Evolutionary conservation across 2,888 invertebrate genomes (phyloP), one percentile per base, ranked within the genome.

Genomic region (Drosophila anomalata): DNA sequence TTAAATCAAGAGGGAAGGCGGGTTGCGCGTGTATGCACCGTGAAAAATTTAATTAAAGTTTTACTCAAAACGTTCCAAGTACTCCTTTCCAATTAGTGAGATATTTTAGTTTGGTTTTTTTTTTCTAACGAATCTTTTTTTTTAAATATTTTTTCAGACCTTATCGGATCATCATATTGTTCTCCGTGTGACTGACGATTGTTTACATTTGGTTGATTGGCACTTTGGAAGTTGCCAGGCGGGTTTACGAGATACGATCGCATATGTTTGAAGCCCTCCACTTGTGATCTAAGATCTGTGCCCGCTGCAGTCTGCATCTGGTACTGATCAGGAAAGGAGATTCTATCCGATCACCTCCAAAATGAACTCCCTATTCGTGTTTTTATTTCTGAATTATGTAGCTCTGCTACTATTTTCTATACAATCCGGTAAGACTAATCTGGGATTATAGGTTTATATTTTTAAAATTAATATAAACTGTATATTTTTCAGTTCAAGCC

Each of bases 141-240:
- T 6, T 5, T 4, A n/a, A n/a, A n/a, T 3, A 36, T n/a, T 36
- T 36, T n/a, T 36, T 3, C 17, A 17, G 20, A 22, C 6, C 20
- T 22, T 22, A 44, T 20, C 44, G 6, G 22, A 22, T 20, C 20
- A 41, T 33, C 33, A 6, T 5, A 44, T 44, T 22, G 22, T 22
- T 44, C 9, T 22, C 12, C 12, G 44, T 22, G 22, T 20, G 22
- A 44, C 44, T 36, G 36, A n/a, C n/a, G 36, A 36, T 36, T 36
- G 36, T 36, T 36, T 36, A 36, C 36, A 7, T 36, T 36, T 2
- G 36, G 36, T 36, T 36, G 36, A 36, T 62, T 65, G 61, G 48
- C 50, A 36, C 63, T 7, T 44, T 62, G 62, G 62, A 63, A 65
- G 63, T 65, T 65, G 68, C 67, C 52, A 22, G 67, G 26, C 63